These are phyloP conservation scores for Lasioglossum lativentre DNA, from an alignment of 2,888 invertebrate genomes.

Conservation along the genomic window DNA sequence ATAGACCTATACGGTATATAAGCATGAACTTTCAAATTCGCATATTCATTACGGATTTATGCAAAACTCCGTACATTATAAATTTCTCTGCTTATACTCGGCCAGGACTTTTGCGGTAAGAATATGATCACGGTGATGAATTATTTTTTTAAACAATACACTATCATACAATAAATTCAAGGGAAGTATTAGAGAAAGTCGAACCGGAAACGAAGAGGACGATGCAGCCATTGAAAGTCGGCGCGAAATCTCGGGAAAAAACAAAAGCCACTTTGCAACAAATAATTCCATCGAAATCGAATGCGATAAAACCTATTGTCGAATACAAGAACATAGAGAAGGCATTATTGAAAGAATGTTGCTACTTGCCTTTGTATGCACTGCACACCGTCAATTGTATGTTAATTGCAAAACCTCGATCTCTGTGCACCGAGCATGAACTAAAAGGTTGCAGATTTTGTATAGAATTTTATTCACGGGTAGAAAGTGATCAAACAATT, in stretches of 20 bases:
- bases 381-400: slow-evolving; percentile 49
- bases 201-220: background rate
- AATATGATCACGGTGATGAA: background rate
- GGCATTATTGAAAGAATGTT: slow-evolving; percentile 23
- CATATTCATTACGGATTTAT: slow-evolving; percentile 49
- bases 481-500: background rate
- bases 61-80: slow-evolving; percentile 39
- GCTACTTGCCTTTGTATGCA: slow-evolving; percentile 18
- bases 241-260: background rate
- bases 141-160: background rate
- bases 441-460: slow-evolving; percentile 34
- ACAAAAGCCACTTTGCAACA: slow-evolving; percentile 14
- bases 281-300: background rate
- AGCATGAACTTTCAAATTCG: slow-evolving; percentile 50
- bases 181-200: slow-evolving; percentile 26
- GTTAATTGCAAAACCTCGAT: slow-evolving; percentile 33
- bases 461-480: background rate
- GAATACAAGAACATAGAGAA: background rate
- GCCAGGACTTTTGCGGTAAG: slow-evolving; percentile 54
- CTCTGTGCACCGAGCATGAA: slow-evolving; percentile 25
- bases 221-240: background rate
- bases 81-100: slow-evolving; percentile 51
- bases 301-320: background rate
- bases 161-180: slow-evolving; percentile 1
- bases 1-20: slow-evolving; percentile 48